Evolutionary conservation across 2,888 invertebrate genomes (phyloP), one percentile per base, ranked within the genome.

Genomic region (Cataglyphis cursor): DNA sequence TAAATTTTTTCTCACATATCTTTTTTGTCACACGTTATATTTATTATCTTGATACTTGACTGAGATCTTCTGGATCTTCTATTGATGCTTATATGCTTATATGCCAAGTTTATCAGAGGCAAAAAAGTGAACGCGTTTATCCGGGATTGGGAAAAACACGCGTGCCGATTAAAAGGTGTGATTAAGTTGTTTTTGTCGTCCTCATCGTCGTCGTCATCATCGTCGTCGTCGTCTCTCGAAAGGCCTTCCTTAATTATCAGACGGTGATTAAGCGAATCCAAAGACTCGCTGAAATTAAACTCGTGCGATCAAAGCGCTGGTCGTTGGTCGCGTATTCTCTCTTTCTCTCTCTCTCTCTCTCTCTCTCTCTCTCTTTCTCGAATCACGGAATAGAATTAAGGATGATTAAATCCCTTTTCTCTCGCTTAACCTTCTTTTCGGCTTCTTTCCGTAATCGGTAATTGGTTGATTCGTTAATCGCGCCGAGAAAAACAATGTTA

Each of bases 211-310:
- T 54, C 4, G 54, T 24, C 57, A 9, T 59, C 35, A 28, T 65
- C 65, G 65, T 51, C 68, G 74, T 44, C 59, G 59, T 35, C 31
- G 80, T 76, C 74, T 62, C 35, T 65, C 44, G 78, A 61, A 82
- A 80, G 81, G 62, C 54, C 62, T 73, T 85, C 85, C 88, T 83
- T 87, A 85, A 89, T 89, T 85, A 86, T 81, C 84, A 84, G 80
- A 35, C 82, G 87, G 83, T 86, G 82, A 88, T 90, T 89, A 90
- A 87, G 74, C 83, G 80, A 87, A 87, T 89, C 87, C 74, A 83
- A 87, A 81, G 85, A 72, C 74, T 73, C 31, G 83, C 65, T 62
- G 84, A 84, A 88, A 85, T 88, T 87, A 88, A 90, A 84, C 82
- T 81, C 78, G 82, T 64, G 78, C 70, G 57, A 48, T 74, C 51